Base-by-base conservation (phyloP, 1,140 invertebrate species). In the Cecropterus lyciades region DNA sequence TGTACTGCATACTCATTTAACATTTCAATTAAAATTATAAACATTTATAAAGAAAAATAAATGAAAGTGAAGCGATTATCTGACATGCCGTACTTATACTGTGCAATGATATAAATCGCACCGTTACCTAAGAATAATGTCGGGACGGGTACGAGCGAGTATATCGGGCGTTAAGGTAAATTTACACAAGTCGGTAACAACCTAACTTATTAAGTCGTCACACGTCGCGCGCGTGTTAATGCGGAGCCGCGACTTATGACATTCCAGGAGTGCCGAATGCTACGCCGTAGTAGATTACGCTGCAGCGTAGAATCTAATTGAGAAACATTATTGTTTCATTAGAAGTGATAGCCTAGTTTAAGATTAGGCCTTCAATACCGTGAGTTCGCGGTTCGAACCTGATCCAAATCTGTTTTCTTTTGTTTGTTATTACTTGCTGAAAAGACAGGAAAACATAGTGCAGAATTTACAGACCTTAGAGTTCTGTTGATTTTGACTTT, bases 61-160 rank as follows among this genome's bases (percentile, higher is more conserved):
- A 37, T 10, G 1, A 0, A 37, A 37, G n/a, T 37, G 0, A 37
- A n/a, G n/a, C n/a, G n/a, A 37, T 11, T 37, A 0, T 1, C 10
- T 11, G n/a, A n/a, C 27, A 30, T 6, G 3, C 10, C 33, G 10
- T 37, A 37, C 33, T 43, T 83, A 56, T 85, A 84, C 82, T 78
- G 59, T 67, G 67, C 64, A 69, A 78, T 82, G 65, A 77, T 85
- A 80, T 84, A 89, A 87, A 87, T 87, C 82, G 82, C 75, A 74
- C 78, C 67, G 81, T 86, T 88, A 87, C 81, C 79, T 84, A 85
- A 89, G 86, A 91, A 85, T 91, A 85, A 89, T 88, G 84, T 80
- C 48, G 75, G 77, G 79, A 70, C 68, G 77, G 75, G 77, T 73
- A 74, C 68, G 72, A 69, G 72, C 65, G 74, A 68, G 79, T 80